A percentile compares a stretch with the other conserved stretches of the same genome.
Evolutionary conservation across 2,888 invertebrate species (phyloP).

Genomic region (Euplexia lucipara): DNA sequence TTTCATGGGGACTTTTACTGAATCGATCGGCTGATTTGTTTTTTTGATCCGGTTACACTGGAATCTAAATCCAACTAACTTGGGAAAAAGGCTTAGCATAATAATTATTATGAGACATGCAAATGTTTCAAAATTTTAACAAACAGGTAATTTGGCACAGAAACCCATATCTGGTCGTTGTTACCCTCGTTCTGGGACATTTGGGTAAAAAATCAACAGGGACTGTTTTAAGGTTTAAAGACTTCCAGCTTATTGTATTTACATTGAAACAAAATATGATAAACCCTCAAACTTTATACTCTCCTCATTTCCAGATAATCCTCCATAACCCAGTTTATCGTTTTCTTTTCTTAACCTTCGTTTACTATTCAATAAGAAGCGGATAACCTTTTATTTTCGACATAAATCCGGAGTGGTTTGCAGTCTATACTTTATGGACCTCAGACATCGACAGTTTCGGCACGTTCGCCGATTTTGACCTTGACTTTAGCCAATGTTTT

Average conservation of each 20-base stretch:
- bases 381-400: constrained; percentile 64
- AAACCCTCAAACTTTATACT: constrained; percentile 5
- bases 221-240: not conserved
- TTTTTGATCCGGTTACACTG: no score
- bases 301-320: constrained; percentile 28
- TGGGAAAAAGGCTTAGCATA: no score
- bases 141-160: no score
- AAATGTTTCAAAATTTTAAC: no score
- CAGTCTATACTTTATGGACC: constrained; percentile 72
- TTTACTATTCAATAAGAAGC: constrained; percentile 63
- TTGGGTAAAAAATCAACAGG: no score
- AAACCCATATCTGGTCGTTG: no score
- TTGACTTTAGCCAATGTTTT: constrained; percentile 63
- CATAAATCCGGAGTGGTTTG: constrained; percentile 70
- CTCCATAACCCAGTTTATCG: constrained; percentile 45
- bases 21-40: no score
- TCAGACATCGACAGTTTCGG: constrained; percentile 66
- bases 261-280: not conserved
- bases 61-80: no score
- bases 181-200: no score
- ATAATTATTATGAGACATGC: no score
- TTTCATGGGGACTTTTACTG: no score
- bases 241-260: not conserved
- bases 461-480: constrained; percentile 77
- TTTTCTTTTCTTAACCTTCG: constrained; percentile 54